These are phyloP conservation scores for Leptura quadrifasciata DNA, from an alignment of 2,888 invertebrate species.

Conservation along the genomic window DNA sequence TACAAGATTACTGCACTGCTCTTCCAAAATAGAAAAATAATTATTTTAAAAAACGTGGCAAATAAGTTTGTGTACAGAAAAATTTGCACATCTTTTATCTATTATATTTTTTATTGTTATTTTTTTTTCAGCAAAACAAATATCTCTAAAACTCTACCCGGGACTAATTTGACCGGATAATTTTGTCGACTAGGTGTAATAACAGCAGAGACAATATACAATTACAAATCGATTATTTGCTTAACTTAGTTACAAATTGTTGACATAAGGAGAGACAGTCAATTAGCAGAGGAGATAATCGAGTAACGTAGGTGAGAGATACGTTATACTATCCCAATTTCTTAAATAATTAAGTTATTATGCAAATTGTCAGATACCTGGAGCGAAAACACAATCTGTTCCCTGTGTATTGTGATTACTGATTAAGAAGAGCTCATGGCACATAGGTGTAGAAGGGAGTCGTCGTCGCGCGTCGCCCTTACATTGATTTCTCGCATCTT, in stretches of 20 bases:
- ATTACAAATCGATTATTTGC: neutral
- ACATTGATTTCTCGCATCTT: neutral
- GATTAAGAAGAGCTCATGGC: neutral
- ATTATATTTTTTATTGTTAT: too few relatives aligned
- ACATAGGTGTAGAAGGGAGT: neutral
- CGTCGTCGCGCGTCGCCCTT: neutral
- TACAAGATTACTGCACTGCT: too few relatives aligned
- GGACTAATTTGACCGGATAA: neutral
- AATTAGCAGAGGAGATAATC: neutral
- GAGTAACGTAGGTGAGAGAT: slow-evolving; percentile 7
- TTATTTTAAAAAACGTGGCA: too few relatives aligned
- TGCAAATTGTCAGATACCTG: slow-evolving; percentile 1
- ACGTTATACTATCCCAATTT: neutral
- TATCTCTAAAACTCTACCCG: too few relatives aligned
- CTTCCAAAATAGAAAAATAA: too few relatives aligned
- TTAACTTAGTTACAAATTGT: slow-evolving; percentile 1
- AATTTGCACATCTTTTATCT: too few relatives aligned
- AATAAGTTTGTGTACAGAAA: too few relatives aligned
- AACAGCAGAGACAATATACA: neutral
- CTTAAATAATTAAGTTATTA: slow-evolving; percentile 4
- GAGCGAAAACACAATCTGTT: slow-evolving; percentile 3
- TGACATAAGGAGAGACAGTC: neutral
- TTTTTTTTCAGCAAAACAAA: too few relatives aligned
- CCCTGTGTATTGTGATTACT: neutral
- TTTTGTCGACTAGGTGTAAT: neutral